A percentile compares a stretch with the other conserved stretches of the same genome.
Conservation (phyloP, 2,113 vertebrate species). For the Mastomys natalensis region DNA sequence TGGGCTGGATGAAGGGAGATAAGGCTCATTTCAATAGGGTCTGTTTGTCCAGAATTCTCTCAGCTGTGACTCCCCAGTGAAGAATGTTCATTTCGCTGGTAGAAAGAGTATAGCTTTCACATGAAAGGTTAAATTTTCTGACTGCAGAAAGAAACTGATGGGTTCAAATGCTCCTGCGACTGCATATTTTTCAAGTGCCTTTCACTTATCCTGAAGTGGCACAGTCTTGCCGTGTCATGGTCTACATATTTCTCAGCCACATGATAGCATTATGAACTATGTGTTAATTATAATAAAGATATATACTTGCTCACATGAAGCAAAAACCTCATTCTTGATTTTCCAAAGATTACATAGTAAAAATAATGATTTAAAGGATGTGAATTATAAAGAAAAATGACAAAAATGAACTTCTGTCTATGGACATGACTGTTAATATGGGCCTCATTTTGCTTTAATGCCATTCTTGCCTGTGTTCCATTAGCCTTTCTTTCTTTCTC, state of each 20-base stretch:
- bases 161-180: neutral
- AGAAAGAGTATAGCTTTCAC: neutral
- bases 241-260: neutral
- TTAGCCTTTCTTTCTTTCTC: neutral
- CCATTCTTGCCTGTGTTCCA: neutral
- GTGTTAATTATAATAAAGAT: neutral
- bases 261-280: neutral
- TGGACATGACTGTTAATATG: neutral
- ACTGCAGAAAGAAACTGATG: neutral
- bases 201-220: neutral
- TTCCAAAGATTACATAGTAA: neutral
- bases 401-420: neutral
- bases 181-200: neutral
- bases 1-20: neutral
- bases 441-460: neutral
- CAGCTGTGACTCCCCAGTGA: neutral
- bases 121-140: neutral
- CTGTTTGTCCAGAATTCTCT: constrained; percentile 6
- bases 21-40: neutral
- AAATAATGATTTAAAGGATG: neutral
- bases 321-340: neutral
- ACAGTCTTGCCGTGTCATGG: neutral
- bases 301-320: neutral
- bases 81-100: neutral
- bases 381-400: neutral